These are phyloP conservation scores for Saccopteryx leptura DNA, from an alignment of 2,113 vertebrate species.

Conservation along the genomic window DNA sequence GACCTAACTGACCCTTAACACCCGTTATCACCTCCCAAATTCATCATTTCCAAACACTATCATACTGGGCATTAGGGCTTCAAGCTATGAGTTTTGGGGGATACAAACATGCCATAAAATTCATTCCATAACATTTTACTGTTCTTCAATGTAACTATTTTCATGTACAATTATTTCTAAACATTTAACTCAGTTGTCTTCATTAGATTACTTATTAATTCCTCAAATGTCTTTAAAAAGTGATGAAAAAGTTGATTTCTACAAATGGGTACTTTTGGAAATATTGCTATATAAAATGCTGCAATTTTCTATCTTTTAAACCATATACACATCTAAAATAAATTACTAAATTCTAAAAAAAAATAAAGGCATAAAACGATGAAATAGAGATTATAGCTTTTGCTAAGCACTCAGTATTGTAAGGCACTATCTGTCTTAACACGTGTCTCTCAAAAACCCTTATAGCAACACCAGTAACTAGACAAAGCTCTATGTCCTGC, in stretches of 20 bases:
- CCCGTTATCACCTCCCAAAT: not conserved
- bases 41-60: not conserved
- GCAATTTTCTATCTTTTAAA: constrained; percentile 23
- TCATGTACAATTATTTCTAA: constrained; percentile 43
- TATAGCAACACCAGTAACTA: not conserved
- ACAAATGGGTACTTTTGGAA: constrained; percentile 22
- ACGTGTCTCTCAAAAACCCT: not conserved
- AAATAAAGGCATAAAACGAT: not conserved
- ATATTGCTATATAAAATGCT: not conserved
- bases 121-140: not conserved
- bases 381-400: not conserved
- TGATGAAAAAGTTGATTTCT: not conserved
- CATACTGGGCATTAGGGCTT: not conserved
- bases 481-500: not conserved
- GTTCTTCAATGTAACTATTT: not conserved
- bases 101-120: not conserved
- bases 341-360: not conserved
- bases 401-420: not conserved
- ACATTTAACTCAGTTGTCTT: not conserved
- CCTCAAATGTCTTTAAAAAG: constrained; percentile 9
- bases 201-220: not conserved
- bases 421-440: not conserved
- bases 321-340: not conserved
- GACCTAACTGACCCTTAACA: not conserved
- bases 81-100: not conserved